Evolutionary conservation across 2,113 vertebrate species (phyloP), one percentile per base, ranked within the genome.

Genomic region (Chaetodon trifascialis): DNA sequence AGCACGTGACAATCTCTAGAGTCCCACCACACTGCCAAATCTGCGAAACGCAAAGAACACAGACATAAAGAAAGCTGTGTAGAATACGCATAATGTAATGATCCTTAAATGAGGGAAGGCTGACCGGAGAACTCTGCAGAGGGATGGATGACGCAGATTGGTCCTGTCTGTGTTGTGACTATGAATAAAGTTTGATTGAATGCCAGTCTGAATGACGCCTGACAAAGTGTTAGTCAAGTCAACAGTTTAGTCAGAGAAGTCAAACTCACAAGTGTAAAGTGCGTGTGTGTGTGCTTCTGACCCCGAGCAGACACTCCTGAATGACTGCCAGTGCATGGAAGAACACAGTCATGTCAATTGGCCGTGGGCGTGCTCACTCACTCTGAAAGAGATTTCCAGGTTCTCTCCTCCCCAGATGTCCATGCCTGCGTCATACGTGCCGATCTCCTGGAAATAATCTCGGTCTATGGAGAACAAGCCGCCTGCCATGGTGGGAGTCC

Each of bases 341-440:
- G 69, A 87, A 84, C 16, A 60, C 8, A 21, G 83, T 87, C 76
- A 82, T 71, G 70, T 83, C 66, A 54, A 36, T 8, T 68, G 76
- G 68, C 79, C 23, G 71, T 2, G 72, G 67, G 79, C 77, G 89
- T 36, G 89, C 72, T 81, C 66, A 88, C 93, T 93, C 82, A 99
- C 98, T 96, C 98, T 96, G 91, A 99, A 99, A 80, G 98, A 99
- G 92, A 99, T 99, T 95, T 99, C 98, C 90, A 99, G 94, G 94
- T 99, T 99, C 94, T 99, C 98, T 92, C 98, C 98, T 82, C 98
- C 98, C 98, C 98, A 99, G 93, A 99, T 99, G 96, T 99, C 98
- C 98, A 99, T 99, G 95, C 98, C 98, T 90, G 98, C 97, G 92
- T 99, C 98, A 55, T 99, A 99, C 1, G 97, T 99, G 92, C 98